Percentiles rank a stretch among this genome's conserved stretches.
Evolutionary conservation across 2,797 vertebrate genomes (phyloP).

Genomic region (Lepidocolaptes lacrymiger): DNA sequence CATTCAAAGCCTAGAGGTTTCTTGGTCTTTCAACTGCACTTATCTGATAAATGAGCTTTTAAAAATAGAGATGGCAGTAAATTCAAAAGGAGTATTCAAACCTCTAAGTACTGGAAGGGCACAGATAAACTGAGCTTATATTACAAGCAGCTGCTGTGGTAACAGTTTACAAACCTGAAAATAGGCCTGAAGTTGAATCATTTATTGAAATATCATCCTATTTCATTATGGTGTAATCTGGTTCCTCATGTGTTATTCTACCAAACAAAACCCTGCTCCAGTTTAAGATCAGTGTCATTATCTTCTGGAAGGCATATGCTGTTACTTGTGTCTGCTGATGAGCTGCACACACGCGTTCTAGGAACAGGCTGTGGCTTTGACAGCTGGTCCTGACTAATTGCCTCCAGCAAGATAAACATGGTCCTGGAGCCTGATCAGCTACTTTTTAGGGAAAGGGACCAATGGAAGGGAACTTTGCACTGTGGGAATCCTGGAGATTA

Average conservation of each 20-base stretch:
- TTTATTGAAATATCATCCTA: not conserved
- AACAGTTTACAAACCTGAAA: not conserved
- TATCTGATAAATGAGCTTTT: conserved; percentile 40
- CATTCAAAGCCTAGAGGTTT: conserved; percentile 43
- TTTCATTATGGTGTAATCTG: conserved; percentile 6
- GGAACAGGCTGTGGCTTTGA: not conserved
- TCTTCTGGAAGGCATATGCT: conserved; percentile 38
- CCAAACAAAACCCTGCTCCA: not conserved
- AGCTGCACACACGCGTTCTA: not conserved
- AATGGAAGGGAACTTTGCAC: not conserved
- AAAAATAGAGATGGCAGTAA: conserved; percentile 42
- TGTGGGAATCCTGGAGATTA: not conserved
- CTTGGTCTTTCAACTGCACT: conserved; percentile 29
- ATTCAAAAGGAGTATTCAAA: conserved; percentile 21
- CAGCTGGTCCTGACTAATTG: conserved; percentile 44
- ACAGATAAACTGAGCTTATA: not conserved
- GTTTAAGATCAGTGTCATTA: conserved; percentile 15
- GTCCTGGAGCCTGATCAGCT: conserved; percentile 8
- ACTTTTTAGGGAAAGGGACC: not conserved
- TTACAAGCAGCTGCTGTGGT: conserved; percentile 27
- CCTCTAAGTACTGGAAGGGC: not conserved
- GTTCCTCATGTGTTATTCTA: conserved; percentile 31
- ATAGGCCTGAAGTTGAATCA: not conserved
- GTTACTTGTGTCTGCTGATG: not conserved
- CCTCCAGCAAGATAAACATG: conserved; percentile 38